Evolutionary conservation across 2,797 vertebrate species (phyloP), one percentile per base, ranked within the genome.

Genomic region (Muscicapa striata): DNA sequence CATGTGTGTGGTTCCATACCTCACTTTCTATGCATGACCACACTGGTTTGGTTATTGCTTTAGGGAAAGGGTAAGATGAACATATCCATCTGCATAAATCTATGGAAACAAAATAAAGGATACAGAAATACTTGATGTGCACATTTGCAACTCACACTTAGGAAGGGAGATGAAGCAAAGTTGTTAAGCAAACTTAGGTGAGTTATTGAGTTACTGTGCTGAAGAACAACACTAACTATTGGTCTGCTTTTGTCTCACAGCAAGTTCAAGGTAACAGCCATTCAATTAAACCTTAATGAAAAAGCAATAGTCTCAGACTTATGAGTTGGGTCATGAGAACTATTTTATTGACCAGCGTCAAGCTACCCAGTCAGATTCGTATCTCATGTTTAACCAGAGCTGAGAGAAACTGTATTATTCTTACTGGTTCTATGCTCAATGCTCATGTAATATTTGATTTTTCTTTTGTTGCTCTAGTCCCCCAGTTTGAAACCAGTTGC

Each of bases 401-500:
- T 45, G 36, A 48, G 36, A 79, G 68, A 93, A 93, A 77, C 36
- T 67, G 0, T 79, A 8, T 46, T 89, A 10, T 91, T 96, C 91
- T 87, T 64, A 87, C 92, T 94, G 55, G 23, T 83, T 86, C 45
- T 81, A 10, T 94, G 26, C 80, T 96, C 49, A 57, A 3, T 73
- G 43, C 63, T 69, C n/a, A 24, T 87, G 87, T 96, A 84, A 94
- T 92, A 29, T 32, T 94, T 67, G 29, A 16, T 27, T 97, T 96
- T 92, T 95, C 51, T 96, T 96, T 36, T 72, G 20, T 97, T 97
- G 34, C 46, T 99, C 8, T 86, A 97, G 99, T 92, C 91, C 99
- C 99, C 80, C 98, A 99, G 84, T 99, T 99, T 98, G 99, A 99
- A 98, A 99, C 98, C 2, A 95, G 97, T 36, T 99, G 99, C 87